Percentiles rank a stretch among this genome's conserved stretches.
These are phyloP conservation scores for Coreoperca whiteheadi DNA, from an alignment of 2,113 vertebrate species.

Conservation along the genomic window DNA sequence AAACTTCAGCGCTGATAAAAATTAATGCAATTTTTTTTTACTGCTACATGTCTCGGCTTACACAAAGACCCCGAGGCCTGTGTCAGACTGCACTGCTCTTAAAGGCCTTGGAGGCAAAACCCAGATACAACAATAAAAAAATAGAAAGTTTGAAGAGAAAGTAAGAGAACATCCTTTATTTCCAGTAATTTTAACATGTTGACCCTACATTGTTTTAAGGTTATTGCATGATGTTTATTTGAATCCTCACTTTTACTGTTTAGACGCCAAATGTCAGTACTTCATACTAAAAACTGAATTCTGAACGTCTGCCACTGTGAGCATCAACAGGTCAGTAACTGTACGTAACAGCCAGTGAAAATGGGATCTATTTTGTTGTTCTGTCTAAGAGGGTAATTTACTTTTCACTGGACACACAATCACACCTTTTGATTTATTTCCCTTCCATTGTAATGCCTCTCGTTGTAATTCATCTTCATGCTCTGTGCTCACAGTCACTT, in stretches of 20 bases:
- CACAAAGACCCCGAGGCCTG: conserved; percentile 4
- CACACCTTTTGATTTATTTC: conserved; percentile 62
- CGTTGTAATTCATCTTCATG: conserved; percentile 66
- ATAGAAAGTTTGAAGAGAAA: background rate
- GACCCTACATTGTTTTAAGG: background rate
- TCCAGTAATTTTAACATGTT: background rate
- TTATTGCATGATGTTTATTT: background rate
- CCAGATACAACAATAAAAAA: background rate
- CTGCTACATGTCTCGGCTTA: background rate
- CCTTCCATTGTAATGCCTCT: conserved; percentile 41
- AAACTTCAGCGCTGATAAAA: background rate
- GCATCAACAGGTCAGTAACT: conserved; percentile 30
- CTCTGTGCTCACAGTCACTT: conserved; percentile 41
- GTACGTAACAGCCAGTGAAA: conserved; percentile 31
- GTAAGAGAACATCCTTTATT: background rate
- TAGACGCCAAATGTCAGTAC: background rate
- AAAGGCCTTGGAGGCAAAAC: background rate
- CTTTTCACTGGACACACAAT: conserved; percentile 46
- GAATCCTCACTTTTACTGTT: background rate
- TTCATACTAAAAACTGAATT: background rate
- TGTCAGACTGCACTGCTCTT: conserved; percentile 12
- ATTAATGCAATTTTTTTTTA: background rate
- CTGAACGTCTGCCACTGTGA: background rate
- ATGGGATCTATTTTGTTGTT: conserved; percentile 48
- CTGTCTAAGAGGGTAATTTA: conserved; percentile 51